phyloP scores from a whole-genome alignment of 35 echinoderm and acorn worm genomes.

The Apostichopus parvimensis region DNA sequence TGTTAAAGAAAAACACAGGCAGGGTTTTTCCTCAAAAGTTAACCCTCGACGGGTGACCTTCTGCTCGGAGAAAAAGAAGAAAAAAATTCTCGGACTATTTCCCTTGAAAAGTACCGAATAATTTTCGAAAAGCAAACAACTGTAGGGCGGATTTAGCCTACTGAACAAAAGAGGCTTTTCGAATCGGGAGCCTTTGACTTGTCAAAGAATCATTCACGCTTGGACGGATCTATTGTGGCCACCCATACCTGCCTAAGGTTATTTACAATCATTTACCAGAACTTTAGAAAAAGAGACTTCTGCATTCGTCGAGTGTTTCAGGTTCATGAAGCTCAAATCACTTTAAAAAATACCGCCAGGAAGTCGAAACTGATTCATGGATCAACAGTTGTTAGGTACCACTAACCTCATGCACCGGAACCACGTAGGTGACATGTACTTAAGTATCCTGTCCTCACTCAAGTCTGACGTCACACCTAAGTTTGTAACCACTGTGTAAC shows the following conservation, averaged over 20 bases:
- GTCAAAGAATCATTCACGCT: slow-evolving; percentile 40
- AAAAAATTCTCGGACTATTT: not conserved
- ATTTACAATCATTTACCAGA: slow-evolving; percentile 34
- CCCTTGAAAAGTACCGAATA: slow-evolving; percentile 41
- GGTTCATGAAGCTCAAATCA: slow-evolving; percentile 5
- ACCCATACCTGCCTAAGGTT: slow-evolving; percentile 28
- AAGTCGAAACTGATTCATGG: not conserved
- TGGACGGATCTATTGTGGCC: slow-evolving; percentile 7
- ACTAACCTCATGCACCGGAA: too few relatives aligned
- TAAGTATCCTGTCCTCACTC: too few relatives aligned
- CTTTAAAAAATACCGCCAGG: not conserved
- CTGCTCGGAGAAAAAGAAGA: not conserved
- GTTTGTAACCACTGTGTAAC: too few relatives aligned
- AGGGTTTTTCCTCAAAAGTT: not conserved
- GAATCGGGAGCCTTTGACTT: slow-evolving; percentile 40
- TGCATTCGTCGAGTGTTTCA: slow-evolving; percentile 4
- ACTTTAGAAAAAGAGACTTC: slow-evolving; percentile 10
- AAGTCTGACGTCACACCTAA: too few relatives aligned
- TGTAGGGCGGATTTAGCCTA: slow-evolving; percentile 38
- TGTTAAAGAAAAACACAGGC: not conserved
- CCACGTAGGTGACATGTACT: too few relatives aligned
- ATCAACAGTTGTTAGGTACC: not conserved
- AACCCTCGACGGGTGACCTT: not conserved
- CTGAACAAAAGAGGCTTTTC: slow-evolving; percentile 17
- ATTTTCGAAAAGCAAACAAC: slow-evolving; percentile 37